Conservation (phyloP, 2,797 vertebrate species). For the Melanotaenia boesemani region DNA sequence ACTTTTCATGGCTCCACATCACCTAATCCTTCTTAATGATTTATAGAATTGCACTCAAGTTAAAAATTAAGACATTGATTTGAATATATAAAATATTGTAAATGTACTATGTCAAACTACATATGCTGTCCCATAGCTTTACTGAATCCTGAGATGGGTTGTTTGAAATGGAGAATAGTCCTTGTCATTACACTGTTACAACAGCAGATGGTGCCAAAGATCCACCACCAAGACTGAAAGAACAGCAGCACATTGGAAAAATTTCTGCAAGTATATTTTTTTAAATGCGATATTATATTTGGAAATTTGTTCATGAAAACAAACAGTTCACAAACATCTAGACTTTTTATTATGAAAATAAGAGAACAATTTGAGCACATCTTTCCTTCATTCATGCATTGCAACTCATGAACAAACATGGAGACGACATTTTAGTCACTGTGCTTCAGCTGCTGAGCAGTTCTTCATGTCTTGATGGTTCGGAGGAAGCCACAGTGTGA, state of each 20-base stretch:
- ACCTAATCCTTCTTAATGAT: neutral
- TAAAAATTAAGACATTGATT: neutral
- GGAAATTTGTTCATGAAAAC: slow-evolving; percentile 3
- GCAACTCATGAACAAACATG: slow-evolving; percentile 58
- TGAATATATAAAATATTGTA: neutral
- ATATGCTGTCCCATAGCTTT: too few species aligned
- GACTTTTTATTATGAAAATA: slow-evolving; percentile 87
- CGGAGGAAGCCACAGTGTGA: slow-evolving; percentile 44
- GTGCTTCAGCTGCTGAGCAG: slow-evolving; percentile 56
- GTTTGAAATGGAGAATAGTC: neutral
- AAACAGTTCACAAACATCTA: slow-evolving; percentile 66
- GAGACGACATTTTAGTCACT: slow-evolving; percentile 44
- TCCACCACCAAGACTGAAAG: neutral
- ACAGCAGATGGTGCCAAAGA: slow-evolving; percentile 51
- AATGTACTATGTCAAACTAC: too few species aligned
- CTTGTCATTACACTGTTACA: neutral
- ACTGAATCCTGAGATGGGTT: neutral
- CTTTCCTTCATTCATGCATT: slow-evolving; percentile 77
- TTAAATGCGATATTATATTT: neutral
- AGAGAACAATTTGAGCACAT: slow-evolving; percentile 72
- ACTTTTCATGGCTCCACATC: neutral
- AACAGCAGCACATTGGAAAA: neutral
- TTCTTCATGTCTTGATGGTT: slow-evolving; percentile 47
- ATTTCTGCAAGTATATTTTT: neutral
- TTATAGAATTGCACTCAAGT: neutral